These are phyloP conservation scores for Biston betularia DNA, from an alignment of 2,888 invertebrate species.

Conservation along the genomic window DNA sequence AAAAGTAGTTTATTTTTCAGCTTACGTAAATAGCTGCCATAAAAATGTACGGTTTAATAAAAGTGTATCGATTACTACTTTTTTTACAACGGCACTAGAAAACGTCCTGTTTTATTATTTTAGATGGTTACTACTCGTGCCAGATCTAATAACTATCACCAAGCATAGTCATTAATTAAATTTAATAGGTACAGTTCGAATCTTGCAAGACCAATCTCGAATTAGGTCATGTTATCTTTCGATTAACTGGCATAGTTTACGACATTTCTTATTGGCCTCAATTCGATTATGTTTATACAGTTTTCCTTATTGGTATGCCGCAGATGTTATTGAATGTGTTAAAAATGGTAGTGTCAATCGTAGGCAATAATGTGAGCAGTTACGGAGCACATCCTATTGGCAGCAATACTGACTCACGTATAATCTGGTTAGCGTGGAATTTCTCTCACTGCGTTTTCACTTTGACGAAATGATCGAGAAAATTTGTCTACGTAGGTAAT, in stretches of 20 bases:
- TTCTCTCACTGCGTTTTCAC: constrained; percentile 26
- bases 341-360: constrained; percentile 46
- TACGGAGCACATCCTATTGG: constrained; percentile 44
- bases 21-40: too few relatives aligned
- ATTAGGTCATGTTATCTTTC: constrained; percentile 33
- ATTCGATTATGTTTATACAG: constrained; percentile 31
- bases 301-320: constrained; percentile 38
- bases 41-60: too few relatives aligned
- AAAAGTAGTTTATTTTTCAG: too few relatives aligned
- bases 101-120: not conserved
- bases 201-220: constrained; percentile 26
- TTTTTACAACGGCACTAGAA: not conserved
- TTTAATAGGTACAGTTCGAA: constrained; percentile 24
- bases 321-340: constrained; percentile 45
- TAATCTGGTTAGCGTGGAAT: constrained; percentile 24
- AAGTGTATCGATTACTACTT: too few relatives aligned
- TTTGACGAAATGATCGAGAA: not conserved
- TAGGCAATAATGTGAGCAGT: constrained; percentile 44
- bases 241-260: constrained; percentile 28
- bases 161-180: constrained; percentile 29
- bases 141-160: constrained; percentile 19
- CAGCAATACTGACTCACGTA: constrained; percentile 34
- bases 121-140: not conserved
- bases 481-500: too few relatives aligned
- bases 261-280: constrained; percentile 16